Conservation (phyloP, 92 coral and sea anemone genomes). For the Actinernus sp. region DNA sequence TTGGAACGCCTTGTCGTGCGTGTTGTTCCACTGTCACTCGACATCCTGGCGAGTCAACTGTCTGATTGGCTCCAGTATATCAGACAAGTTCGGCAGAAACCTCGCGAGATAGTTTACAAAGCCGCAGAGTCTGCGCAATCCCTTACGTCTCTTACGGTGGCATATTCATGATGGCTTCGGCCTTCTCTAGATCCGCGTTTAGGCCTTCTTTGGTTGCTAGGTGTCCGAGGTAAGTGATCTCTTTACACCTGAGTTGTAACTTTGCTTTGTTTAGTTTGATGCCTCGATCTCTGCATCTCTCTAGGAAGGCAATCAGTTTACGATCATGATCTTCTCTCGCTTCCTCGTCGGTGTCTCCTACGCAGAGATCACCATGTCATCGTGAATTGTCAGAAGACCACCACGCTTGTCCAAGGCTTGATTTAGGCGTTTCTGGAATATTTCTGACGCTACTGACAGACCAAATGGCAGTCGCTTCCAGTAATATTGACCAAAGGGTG, state of each 20-base stretch:
- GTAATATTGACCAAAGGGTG: constrained; percentile 3
- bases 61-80: no score
- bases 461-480: constrained; percentile 27
- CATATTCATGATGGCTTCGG: constrained; percentile 12
- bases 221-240: constrained; percentile 23
- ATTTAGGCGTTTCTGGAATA: no score
- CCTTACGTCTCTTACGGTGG: constrained; percentile 16
- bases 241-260: constrained; percentile 11
- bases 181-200: no score
- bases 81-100: background rate
- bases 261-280: constrained; percentile 26
- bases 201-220: no score
- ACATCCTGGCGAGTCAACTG: constrained; percentile 1
- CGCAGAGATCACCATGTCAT: no score
- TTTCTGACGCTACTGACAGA: no score
- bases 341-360: no score
- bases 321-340: no score
- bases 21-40: constrained; percentile 1
- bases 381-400: no score
- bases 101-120: constrained; percentile 6
- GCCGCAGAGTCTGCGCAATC: constrained; percentile 29
- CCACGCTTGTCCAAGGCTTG: no score
- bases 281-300: no score
- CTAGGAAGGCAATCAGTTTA: constrained; percentile 3
- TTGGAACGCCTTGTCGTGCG: constrained; percentile 14